A percentile compares a stretch with the other conserved stretches of the same genome.
phyloP scores from a whole-genome alignment of 2,113 vertebrate genomes.

The Glaucomys volans region DNA sequence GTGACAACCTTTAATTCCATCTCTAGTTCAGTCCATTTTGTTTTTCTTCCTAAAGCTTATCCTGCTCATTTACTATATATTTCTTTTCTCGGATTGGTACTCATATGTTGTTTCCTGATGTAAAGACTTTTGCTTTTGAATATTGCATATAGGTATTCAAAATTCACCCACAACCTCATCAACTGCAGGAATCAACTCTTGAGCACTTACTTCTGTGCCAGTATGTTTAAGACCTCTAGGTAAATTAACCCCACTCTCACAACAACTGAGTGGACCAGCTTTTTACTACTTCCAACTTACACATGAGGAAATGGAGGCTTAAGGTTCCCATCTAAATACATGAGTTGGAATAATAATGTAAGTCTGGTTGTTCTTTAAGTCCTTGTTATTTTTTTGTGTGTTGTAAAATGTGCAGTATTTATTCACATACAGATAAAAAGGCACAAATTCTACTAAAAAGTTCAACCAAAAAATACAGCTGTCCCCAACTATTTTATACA shows the following conservation, averaged over 20 bases:
- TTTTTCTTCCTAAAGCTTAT: not conserved
- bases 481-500: slow-evolving; percentile 93
- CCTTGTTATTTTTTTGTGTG: slow-evolving; percentile 49
- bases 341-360: not conserved
- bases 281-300: not conserved
- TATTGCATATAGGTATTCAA: not conserved
- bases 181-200: not conserved
- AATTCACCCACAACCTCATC: not conserved
- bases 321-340: not conserved
- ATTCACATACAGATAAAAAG: slow-evolving; percentile 93
- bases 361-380: not conserved
- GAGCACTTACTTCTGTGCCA: too few relatives aligned
- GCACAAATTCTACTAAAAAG: slow-evolving; percentile 92
- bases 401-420: slow-evolving; percentile 93
- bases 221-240: not conserved
- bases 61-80: not conserved
- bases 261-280: not conserved
- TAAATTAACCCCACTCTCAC: not conserved
- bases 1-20: not conserved
- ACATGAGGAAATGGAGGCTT: not conserved
- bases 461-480: slow-evolving; percentile 92
- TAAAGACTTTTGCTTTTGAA: not conserved
- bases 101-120: not conserved
- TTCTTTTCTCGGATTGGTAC: not conserved
- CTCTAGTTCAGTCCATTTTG: not conserved